Base-by-base conservation (phyloP, 2,797 vertebrate species). In the Vespertilio murinus region DNA sequence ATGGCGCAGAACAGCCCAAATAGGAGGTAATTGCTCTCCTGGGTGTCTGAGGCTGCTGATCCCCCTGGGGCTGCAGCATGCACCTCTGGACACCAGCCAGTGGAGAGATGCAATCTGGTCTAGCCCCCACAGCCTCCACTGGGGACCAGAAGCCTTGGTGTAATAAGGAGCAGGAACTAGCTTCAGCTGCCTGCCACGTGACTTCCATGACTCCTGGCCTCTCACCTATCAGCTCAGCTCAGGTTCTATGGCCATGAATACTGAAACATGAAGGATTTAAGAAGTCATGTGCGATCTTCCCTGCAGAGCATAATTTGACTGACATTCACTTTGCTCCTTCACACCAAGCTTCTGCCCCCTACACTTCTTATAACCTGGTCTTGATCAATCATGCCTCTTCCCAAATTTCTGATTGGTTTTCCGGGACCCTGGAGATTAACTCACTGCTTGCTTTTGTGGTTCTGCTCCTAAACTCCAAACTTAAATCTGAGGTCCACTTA, bases 61-160 rank as follows among this genome's bases (percentile, higher is more conserved):
- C 54, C 30, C 45, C 5, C 35, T 45, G 33, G 16, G 91, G 42
- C 78, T 40, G 22, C n/a, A 81, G 91, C 85, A 70, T 70, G 38
- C 86, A 79, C 86, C 49, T 82, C 1, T 40, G 89, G 82, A 88
- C 9, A 6, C 22, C 61, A 82, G 93, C 64, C 80, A 96, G 69
- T 8, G 28, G 54, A 20, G 28, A 91, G 20, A 75, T 59, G 45
- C 49, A 81, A n/a, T 70, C 42, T 82, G 30, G 75, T 61, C 11
- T 11, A 3, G 38, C 7, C 9, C 30, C 45, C 54, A 82, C n/a
- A 54, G 9, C 25, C 81, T 74, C 1, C 0, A 65, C 10, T 35
- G 77, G 23, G 28, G 59, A n/a, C 69, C 64, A 23, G 56, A 69
- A 47, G 23, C 10, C 22, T 38, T 13, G 47, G 35, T 8, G 8